These are phyloP conservation scores for Scleropages formosus DNA, from an alignment of 2,797 vertebrate genomes.

Conservation along the genomic window DNA sequence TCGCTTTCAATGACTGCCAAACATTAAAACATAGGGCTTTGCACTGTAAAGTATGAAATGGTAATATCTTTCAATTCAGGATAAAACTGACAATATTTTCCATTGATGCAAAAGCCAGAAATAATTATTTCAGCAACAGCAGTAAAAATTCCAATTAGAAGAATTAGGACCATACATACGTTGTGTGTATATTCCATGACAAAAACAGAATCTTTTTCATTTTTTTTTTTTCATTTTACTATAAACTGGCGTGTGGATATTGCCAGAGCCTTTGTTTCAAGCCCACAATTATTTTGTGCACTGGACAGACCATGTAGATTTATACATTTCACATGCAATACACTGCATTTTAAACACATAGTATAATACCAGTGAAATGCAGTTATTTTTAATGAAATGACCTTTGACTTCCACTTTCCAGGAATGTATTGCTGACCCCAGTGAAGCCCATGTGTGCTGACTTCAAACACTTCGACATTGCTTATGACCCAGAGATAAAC, in stretches of 20 bases:
- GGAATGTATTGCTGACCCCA: neutral
- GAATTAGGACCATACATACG: too few species aligned
- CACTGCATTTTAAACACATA: neutral
- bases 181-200: too few species aligned
- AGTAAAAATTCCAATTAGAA: neutral
- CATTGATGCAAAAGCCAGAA: neutral
- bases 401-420: neutral
- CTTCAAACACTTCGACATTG: neutral
- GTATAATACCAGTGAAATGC: neutral
- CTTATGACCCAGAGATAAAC: neutral
- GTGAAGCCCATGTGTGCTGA: neutral
- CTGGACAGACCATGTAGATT: too few species aligned
- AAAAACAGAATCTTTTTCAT: too few species aligned
- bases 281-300: too few species aligned
- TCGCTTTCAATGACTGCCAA: neutral
- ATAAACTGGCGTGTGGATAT: too few species aligned
- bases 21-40: neutral
- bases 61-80: neutral
- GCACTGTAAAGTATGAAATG: neutral
- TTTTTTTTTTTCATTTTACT: too few species aligned
- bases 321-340: too few species aligned
- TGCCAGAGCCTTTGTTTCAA: too few species aligned
- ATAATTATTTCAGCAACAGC: conserved; percentile 12
- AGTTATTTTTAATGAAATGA: neutral
- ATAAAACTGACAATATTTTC: neutral